Evolutionary conservation across 2,888 invertebrate genomes (phyloP), one percentile per base, ranked within the genome.

Genomic region (Cryptocheilus praepositus): DNA sequence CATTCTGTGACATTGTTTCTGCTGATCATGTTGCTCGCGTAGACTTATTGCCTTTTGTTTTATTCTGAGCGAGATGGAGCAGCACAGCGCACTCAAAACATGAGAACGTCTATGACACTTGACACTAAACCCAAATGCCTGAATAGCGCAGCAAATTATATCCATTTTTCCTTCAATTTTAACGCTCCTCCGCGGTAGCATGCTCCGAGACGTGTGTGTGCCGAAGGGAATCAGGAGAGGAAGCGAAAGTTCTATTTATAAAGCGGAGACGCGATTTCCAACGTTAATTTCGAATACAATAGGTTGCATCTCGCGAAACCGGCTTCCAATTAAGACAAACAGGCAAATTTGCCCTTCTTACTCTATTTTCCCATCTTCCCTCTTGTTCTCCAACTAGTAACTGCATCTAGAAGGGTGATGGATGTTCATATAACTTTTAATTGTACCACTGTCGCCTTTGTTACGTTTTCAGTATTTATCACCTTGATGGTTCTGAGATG

Each of bases 111-210:
- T 66, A 18, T 67, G 65, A 44, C 51, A 25, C 51, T 65, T 76
- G 73, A 76, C 60, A 70, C 67, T 67, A 67, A 73, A 65, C 63
- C 66, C 61, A 63, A 69, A 71, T 69, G 67, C 67, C 74, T 76
- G 58, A 71, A 71, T 73, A 67, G 61, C 69, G 54, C 64, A 62
- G 67, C 67, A 63, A 71, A 74, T 76, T 76, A 76, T 65, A 74
- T 76, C 74, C 77, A 73, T 76, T 71, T 71, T 63, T 77, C 71
- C 73, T 76, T 62, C 66, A 60, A 77, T 76, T 76, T 61, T 69
- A 59, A 57, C 11, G 36, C 36, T 36, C 11, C 13, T 11, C 36
- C 36, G 1, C 11, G 1, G 11, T 5, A 36, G 11, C 36, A 8
- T 11, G 36, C 8, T 36, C 1, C 3, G 36, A 36, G 36, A 11